Conservation (phyloP, 1,140 invertebrate genomes). For the Galleria mellonella region DNA sequence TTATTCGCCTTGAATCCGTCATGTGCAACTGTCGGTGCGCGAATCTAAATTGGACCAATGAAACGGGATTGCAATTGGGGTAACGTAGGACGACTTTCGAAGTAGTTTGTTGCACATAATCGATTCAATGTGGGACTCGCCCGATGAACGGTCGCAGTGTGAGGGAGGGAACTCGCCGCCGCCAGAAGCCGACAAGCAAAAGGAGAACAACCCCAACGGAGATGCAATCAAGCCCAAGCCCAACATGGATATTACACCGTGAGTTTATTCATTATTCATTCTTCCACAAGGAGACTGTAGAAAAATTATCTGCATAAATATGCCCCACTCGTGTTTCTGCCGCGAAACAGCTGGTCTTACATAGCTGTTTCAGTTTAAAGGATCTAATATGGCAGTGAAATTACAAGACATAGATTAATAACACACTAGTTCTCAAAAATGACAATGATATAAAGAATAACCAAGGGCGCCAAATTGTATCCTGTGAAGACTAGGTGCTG, state of each 20-base stretch:
- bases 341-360: no score
- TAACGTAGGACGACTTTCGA: slow-evolving; percentile 71
- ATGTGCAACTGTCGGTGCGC: slow-evolving; percentile 68
- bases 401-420: no score
- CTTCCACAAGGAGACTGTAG: background rate
- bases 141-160: slow-evolving; percentile 74
- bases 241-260: slow-evolving; percentile 59
- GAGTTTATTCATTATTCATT: slow-evolving; percentile 24
- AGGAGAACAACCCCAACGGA: slow-evolving; percentile 57
- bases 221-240: slow-evolving; percentile 63
- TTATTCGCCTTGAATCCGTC: slow-evolving; percentile 73
- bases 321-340: no score
- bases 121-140: slow-evolving; percentile 76
- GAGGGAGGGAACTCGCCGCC: slow-evolving; percentile 58
- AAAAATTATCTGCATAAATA: no score
- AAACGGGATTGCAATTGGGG: slow-evolving; percentile 42
- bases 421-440: no score
- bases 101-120: slow-evolving; percentile 77
- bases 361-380: no score
- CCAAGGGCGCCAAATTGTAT: no score
- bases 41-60: slow-evolving; percentile 38
- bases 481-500: no score
- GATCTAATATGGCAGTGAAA: no score
- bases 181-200: slow-evolving; percentile 61
- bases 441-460: no score